Percentiles rank a stretch among this genome's conserved stretches.
Evolutionary conservation across 2,888 invertebrate genomes (phyloP).

Genomic region (Lypha dubia): DNA sequence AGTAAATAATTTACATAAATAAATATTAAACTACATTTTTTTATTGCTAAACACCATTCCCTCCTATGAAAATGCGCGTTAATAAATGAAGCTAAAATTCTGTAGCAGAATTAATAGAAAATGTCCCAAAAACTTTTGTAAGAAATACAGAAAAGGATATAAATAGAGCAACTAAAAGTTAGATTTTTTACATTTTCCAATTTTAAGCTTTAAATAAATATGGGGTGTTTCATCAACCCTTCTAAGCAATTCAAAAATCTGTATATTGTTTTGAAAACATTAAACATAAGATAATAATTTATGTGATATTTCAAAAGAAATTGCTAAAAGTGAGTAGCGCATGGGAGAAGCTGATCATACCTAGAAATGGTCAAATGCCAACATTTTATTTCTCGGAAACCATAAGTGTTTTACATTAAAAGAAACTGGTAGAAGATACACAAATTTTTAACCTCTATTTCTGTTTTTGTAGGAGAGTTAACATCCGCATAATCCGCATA

Average conservation of each 20-base stretch:
- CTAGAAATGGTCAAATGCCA: no score
- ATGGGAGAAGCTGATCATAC: no score
- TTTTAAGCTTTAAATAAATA: background rate
- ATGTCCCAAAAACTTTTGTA: slow-evolving; percentile 9
- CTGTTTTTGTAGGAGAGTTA: no score
- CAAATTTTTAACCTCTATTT: background rate
- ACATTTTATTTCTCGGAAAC: background rate
- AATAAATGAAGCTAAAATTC: background rate
- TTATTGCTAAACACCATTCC: slow-evolving; percentile 39
- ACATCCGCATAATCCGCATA: background rate
- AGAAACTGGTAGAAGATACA: no score
- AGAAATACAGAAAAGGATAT: background rate
- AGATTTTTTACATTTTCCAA: background rate
- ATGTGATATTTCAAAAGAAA: no score
- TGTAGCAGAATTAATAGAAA: background rate
- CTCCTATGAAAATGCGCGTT: background rate
- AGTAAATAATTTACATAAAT: slow-evolving; percentile 62
- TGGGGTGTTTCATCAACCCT: no score
- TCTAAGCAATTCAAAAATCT: no score
- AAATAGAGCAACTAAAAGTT: background rate
- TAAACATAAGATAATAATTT: no score
- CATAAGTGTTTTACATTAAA: background rate
- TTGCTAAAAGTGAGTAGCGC: no score
- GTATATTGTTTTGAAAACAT: no score
- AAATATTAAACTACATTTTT: slow-evolving; percentile 32